phyloP scores from a whole-genome alignment of 1,140 invertebrate species.

The Anastrepha ludens region DNA sequence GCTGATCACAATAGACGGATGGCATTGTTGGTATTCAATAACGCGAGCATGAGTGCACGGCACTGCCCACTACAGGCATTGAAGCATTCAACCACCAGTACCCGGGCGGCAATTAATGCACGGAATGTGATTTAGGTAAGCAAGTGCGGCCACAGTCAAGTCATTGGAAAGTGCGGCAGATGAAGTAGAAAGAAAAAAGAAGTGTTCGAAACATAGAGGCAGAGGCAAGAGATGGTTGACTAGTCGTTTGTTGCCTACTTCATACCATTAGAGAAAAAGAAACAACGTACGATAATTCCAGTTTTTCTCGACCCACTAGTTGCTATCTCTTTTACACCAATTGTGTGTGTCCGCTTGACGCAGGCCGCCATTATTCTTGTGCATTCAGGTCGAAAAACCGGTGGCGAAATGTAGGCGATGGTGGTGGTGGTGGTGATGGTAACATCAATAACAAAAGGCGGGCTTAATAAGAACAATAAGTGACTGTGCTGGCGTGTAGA shows the following conservation, averaged over 20 bases:
- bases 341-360: constrained; percentile 44
- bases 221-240: background rate
- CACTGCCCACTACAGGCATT: constrained; percentile 60
- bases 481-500: background rate
- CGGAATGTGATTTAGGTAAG: constrained; percentile 35
- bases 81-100: constrained; percentile 46
- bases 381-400: constrained; percentile 54
- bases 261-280: too few relatives aligned
- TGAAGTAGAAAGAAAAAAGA: background rate
- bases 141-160: constrained; percentile 11
- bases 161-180: background rate
- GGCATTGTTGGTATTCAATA: constrained; percentile 59
- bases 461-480: background rate
- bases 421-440: background rate
- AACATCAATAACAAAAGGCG: too few relatives aligned
- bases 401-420: background rate
- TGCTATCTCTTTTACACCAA: constrained; percentile 31
- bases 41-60: constrained; percentile 64
- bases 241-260: too few relatives aligned
- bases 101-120: constrained; percentile 63
- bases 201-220: background rate
- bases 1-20: background rate
- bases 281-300: background rate
- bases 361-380: constrained; percentile 72
- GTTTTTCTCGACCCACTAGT: too few relatives aligned